These are phyloP conservation scores for Eudemis profundana DNA, from an alignment of 2,888 invertebrate genomes.

Conservation along the genomic window DNA sequence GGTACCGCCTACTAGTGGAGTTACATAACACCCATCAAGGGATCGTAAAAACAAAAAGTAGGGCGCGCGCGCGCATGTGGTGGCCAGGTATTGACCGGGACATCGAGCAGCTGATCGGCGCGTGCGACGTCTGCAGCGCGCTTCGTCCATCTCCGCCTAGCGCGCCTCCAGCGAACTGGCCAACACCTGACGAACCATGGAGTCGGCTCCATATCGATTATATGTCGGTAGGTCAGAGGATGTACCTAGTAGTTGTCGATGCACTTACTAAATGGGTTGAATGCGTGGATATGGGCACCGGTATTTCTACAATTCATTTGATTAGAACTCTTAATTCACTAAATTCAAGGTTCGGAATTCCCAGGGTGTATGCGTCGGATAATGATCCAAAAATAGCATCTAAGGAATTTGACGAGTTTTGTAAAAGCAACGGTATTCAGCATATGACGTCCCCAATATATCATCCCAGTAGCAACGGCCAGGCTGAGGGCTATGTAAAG, in stretches of 20 bases:
- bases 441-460: conserved; percentile 49
- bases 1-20: neutral
- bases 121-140: conserved; percentile 30
- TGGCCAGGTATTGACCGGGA: conserved; percentile 14
- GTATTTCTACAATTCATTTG: conserved; percentile 10
- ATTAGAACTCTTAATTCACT: neutral
- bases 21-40: neutral
- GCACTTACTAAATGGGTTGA: conserved; percentile 5
- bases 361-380: conserved; percentile 46
- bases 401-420: conserved; percentile 45
- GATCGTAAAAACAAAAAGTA: conserved; percentile 16
- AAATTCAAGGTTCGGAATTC: conserved; percentile 35
- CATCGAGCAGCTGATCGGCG: conserved; percentile 19
- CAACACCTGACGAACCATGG: conserved; percentile 35
- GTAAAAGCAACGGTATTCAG: conserved; percentile 46
- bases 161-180: conserved; percentile 17
- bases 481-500: conserved; percentile 43
- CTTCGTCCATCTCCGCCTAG: conserved; percentile 18
- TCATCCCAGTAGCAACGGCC: conserved; percentile 43
- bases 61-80: conserved; percentile 9
- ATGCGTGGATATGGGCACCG: conserved; percentile 39
- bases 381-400: conserved; percentile 48
- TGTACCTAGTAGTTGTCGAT: conserved; percentile 14
- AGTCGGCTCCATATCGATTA: conserved; percentile 44
- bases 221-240: conserved; percentile 41